Percentiles rank a stretch among this genome's conserved stretches.
These are phyloP conservation scores for Andrena bucephala DNA, from an alignment of 2,888 invertebrate species.

Conservation along the genomic window DNA sequence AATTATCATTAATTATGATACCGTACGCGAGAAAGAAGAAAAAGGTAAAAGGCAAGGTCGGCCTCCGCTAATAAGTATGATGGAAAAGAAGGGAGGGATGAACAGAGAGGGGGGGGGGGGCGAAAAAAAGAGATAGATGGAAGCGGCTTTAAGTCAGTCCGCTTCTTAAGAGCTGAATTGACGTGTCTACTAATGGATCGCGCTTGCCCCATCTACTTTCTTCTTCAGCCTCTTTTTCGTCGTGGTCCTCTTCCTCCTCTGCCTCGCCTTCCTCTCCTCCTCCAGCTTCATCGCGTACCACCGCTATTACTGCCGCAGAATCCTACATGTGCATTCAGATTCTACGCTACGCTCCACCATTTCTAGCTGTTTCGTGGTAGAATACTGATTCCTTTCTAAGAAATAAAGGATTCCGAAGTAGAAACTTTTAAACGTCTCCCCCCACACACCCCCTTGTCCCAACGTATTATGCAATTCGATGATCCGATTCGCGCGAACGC, in stretches of 20 bases:
- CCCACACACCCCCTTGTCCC: neutral
- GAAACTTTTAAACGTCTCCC: neutral
- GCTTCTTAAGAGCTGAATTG: constrained; percentile 83
- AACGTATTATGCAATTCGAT: constrained; percentile 3
- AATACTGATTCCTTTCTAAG: no score
- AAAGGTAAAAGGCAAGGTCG: constrained; percentile 64
- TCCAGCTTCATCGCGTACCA: constrained; percentile 2
- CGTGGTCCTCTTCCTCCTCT: constrained; percentile 42
- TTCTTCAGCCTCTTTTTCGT: constrained; percentile 71
- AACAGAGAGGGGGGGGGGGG: constrained; percentile 47
- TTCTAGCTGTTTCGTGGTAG: neutral
- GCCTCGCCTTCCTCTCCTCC: constrained; percentile 42
- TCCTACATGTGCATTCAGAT: constrained; percentile 75
- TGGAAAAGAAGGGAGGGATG: constrained; percentile 42
- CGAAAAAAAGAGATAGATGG: constrained; percentile 69
- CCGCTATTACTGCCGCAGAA: constrained; percentile 27
- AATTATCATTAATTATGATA: constrained; percentile 84
- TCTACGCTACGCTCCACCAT: constrained; percentile 60
- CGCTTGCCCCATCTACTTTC: constrained; percentile 76
- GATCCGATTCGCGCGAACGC: neutral
- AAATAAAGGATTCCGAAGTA: no score
- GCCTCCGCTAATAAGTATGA: constrained; percentile 70
- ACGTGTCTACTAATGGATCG: constrained; percentile 85
- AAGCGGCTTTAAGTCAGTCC: constrained; percentile 81
- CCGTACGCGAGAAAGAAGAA: constrained; percentile 67